Conservation (phyloP, 1,140 invertebrate genomes). For the Cyclargus thomasi region DNA sequence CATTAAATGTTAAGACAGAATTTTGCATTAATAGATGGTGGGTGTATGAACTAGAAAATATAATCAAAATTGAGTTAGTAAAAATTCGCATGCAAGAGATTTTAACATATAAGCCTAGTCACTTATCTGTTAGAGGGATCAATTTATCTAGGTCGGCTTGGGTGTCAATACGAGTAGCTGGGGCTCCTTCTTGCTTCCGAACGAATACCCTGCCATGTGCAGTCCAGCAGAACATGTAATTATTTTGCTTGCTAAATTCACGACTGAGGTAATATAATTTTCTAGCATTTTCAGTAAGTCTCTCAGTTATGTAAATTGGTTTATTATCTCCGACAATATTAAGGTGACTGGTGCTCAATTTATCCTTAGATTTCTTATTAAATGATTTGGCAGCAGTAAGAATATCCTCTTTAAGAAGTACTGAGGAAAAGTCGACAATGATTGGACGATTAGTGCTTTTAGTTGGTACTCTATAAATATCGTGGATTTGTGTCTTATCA, state of each 20-base stretch:
- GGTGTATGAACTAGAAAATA: not conserved
- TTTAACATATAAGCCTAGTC: not conserved
- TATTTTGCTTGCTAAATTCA: slow-evolving; percentile 24
- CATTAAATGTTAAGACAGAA: no score
- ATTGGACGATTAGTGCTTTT: slow-evolving; percentile 14
- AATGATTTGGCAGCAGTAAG: slow-evolving; percentile 6
- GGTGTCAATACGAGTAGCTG: slow-evolving; percentile 10
- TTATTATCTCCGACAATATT: slow-evolving; percentile 8
- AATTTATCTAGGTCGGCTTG: slow-evolving; percentile 13
- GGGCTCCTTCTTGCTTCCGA: slow-evolving; percentile 17
- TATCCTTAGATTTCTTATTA: slow-evolving; percentile 21
- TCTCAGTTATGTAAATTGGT: slow-evolving; percentile 23
- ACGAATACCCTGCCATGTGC: slow-evolving; percentile 22
- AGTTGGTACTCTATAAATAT: slow-evolving; percentile 13
- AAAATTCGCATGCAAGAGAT: not conserved
- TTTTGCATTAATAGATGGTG: not conserved
- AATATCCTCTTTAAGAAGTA: slow-evolving; percentile 20
- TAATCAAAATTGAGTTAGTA: not conserved
- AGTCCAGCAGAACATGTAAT: slow-evolving; percentile 25
- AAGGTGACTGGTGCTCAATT: slow-evolving; percentile 19
- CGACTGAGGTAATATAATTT: slow-evolving; percentile 19
- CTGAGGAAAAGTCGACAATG: slow-evolving; percentile 19
- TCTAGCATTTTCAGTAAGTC: slow-evolving; percentile 16
- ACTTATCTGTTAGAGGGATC: not conserved
- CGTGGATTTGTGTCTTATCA: slow-evolving; percentile 8